Evolutionary conservation across 2,797 vertebrate genomes (phyloP).

Genomic region (Eurystomus glaucurus): DNA sequence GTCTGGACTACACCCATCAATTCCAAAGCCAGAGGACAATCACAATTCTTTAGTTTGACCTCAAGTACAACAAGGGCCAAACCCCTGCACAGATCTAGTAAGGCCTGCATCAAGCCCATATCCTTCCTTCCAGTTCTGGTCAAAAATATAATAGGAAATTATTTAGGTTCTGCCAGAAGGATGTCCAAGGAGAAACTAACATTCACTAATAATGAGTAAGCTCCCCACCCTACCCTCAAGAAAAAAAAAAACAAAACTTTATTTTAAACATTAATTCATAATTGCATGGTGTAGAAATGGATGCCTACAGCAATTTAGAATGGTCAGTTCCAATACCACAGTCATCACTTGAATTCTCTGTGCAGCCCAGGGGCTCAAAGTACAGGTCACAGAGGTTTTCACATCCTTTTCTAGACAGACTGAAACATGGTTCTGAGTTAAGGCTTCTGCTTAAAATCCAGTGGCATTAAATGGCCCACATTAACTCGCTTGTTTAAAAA

Average conservation of each 20-base stretch:
- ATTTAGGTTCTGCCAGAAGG: conserved; percentile 25
- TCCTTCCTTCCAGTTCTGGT: conserved; percentile 33
- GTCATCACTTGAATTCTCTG: neutral
- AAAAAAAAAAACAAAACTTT: neutral
- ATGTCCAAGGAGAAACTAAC: conserved; percentile 27
- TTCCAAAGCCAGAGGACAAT: neutral
- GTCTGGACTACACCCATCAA: neutral
- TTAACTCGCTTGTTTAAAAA: neutral
- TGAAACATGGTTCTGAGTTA: neutral
- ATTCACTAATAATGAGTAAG: conserved; percentile 22
- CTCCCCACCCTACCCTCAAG: neutral
- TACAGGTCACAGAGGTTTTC: neutral
- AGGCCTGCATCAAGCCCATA: neutral
- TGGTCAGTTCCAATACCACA: neutral
- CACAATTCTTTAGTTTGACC: neutral
- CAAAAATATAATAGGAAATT: neutral
- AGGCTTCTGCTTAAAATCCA: neutral
- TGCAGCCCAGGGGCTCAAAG: neutral
- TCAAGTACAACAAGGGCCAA: neutral
- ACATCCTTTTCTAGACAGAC: neutral
- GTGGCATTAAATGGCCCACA: neutral
- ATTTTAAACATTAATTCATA: neutral
- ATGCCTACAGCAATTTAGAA: neutral
- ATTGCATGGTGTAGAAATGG: neutral
- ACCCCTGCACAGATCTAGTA: neutral